A percentile compares a stretch with the other conserved stretches of the same genome.
These are phyloP conservation scores for Proisotoma minuta DNA, from an alignment of 2,888 invertebrate genomes.

Conservation along the genomic window DNA sequence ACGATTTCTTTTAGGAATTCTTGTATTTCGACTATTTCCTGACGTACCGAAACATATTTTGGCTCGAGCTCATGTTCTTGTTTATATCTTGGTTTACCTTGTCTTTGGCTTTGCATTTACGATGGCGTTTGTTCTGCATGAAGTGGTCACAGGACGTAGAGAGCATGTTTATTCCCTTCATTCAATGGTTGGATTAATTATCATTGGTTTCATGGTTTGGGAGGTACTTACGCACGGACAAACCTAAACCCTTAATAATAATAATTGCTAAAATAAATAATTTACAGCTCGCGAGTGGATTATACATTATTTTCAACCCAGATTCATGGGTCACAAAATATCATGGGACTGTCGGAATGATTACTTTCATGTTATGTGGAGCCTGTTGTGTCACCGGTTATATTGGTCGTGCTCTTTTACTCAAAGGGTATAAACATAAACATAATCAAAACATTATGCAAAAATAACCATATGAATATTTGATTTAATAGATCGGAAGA, in stretches of 20 bases:
- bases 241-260: no score
- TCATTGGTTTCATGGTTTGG: not conserved
- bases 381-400: not conserved
- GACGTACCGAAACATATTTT: conserved; percentile 41
- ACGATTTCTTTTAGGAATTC: no score
- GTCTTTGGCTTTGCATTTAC: no score
- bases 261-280: no score
- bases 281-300: conserved; percentile 16
- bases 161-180: conserved; percentile 22
- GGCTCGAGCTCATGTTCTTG: no score
- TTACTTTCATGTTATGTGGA: conserved; percentile 14
- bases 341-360: conserved; percentile 2
- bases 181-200: conserved; percentile 20
- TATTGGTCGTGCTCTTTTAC: conserved; percentile 7
- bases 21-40: conserved; percentile 43
- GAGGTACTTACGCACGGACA: no score
- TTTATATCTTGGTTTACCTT: no score
- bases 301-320: conserved; percentile 9
- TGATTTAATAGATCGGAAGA: no score
- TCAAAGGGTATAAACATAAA: no score
- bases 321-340: not conserved
- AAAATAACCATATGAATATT: no score
- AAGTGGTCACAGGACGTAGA: not conserved
- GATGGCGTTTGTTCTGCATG: conserved; percentile 14
- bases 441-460: no score